Evolutionary conservation across 2,797 vertebrate species (phyloP).

Genomic region (Poeciliopsis turneri): DNA sequence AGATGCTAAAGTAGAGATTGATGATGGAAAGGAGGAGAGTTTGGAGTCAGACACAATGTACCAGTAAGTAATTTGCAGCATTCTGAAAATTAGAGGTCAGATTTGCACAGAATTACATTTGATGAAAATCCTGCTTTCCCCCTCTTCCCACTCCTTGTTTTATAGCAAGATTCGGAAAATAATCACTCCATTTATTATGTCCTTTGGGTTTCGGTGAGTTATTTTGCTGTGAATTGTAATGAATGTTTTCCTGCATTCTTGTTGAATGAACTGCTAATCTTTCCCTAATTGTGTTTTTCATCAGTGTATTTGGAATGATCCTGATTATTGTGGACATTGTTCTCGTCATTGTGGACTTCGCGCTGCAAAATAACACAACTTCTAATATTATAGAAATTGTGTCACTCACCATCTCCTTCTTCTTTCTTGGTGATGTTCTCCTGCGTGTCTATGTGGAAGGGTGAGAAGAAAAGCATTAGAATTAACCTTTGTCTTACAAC

Average conservation of each 20-base stretch:
- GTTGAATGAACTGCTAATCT: neutral
- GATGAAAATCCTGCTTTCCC: neutral
- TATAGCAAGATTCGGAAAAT: slow-evolving; percentile 79
- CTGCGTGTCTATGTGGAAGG: slow-evolving; percentile 89
- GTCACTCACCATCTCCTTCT: slow-evolving; percentile 90
- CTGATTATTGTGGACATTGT: slow-evolving; percentile 90
- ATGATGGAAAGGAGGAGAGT: slow-evolving; percentile 84
- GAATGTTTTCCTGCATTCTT: rapidly evolving
- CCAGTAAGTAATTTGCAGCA: slow-evolving; percentile 75
- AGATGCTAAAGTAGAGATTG: slow-evolving; percentile 85
- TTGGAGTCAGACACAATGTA: slow-evolving; percentile 74
- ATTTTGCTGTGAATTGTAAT: neutral
- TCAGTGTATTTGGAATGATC: slow-evolving; percentile 88
- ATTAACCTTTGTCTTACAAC: neutral
- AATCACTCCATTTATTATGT: slow-evolving; percentile 86
- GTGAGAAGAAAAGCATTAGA: slow-evolving; percentile 74
- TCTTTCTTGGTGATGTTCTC: slow-evolving; percentile 89
- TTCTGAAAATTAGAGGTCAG: neutral
- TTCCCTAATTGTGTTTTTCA: neutral
- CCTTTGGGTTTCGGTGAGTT: slow-evolving; percentile 92
- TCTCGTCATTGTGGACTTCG: slow-evolving; percentile 84
- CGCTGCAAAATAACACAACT: slow-evolving; percentile 37
- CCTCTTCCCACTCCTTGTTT: neutral
- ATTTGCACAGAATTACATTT: neutral
- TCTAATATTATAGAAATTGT: slow-evolving; percentile 70